Conservation (phyloP, 1,140 invertebrate species). For the Doryteuthis pealeii region DNA sequence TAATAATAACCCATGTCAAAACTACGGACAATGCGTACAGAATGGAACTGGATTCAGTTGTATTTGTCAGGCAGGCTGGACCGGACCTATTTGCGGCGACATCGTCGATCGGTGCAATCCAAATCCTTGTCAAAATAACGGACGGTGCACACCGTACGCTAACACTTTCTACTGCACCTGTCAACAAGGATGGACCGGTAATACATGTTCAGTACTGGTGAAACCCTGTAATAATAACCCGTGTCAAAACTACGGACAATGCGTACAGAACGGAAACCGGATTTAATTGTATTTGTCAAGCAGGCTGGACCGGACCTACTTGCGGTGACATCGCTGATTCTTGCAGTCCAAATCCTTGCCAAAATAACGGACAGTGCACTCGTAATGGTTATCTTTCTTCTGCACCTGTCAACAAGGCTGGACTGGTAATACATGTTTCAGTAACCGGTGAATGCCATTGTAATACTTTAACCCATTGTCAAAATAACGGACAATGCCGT, state of each 20-base stretch:
- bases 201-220: neutral
- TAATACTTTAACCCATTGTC: neutral
- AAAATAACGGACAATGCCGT: conserved; percentile 3
- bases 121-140: conserved; percentile 5
- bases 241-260: conserved; percentile 15
- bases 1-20: conserved; percentile 12
- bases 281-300: conserved; percentile 13
- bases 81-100: conserved; percentile 9
- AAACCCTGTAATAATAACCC: neutral
- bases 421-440: conserved; percentile 11
- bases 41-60: conserved; percentile 14
- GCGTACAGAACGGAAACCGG: no score
- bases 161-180: conserved; percentile 11
- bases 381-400: neutral
- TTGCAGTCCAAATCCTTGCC: neutral
- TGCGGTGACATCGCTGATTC: neutral
- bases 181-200: conserved; percentile 2
- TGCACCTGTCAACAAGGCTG: neutral
- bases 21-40: conserved; percentile 16
- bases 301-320: no score
- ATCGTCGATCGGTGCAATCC: conserved; percentile 9
- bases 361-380: neutral
- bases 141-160: conserved; percentile 2
- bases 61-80: conserved; percentile 11
- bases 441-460: conserved; percentile 7